Evolutionary conservation across 2,888 invertebrate genomes (phyloP), one percentile per base, ranked within the genome.

Genomic region (Plebejus melissa): DNA sequence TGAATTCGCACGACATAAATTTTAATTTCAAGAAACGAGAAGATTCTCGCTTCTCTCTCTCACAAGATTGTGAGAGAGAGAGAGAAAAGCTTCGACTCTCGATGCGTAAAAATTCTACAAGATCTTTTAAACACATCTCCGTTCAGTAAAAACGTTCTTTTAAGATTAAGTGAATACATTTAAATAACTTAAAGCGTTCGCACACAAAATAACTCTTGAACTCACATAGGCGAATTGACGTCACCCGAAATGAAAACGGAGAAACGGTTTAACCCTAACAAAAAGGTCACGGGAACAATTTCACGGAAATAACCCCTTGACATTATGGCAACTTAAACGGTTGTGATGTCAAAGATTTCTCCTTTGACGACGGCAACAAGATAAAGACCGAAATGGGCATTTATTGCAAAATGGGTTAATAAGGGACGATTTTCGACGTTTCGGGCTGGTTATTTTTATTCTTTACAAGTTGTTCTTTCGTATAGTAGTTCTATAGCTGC

Each of bases 251-350:
- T 65, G 71, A 71, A 50, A 54, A 54, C 78, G 77, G 78, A 78
- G 79, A 76, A 77, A 70, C 76, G 79, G 76, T 80, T 80, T 79
- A 79, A 79, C 81, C 82, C 79, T 80, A 79, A 77, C 76, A 77
- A 80, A 79, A 82, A 82, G 82, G 82, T 82, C 82, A 82, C 78
- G 78, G 80, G 76, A 78, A 79, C 74, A 76, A 77, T 78, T 76
- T 76, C 77, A 78, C 77, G 80, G 79, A 80, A 80, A 80, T 81
- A 80, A 80, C 80, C 81, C 79, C 79, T 79, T 79, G 77, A 76
- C 77, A 78, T 80, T 79, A 77, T 79, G 76, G 78, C 76, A 78
- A 75, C 77, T 75, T 76, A 74, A 74, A 74, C 74, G 74, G 58
- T 74, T 75, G 77, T 76, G 77, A 76, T 76, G 69, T 77, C 65